phyloP scores from a whole-genome alignment of 2,888 invertebrate species.

The Athrips mouffetella region DNA sequence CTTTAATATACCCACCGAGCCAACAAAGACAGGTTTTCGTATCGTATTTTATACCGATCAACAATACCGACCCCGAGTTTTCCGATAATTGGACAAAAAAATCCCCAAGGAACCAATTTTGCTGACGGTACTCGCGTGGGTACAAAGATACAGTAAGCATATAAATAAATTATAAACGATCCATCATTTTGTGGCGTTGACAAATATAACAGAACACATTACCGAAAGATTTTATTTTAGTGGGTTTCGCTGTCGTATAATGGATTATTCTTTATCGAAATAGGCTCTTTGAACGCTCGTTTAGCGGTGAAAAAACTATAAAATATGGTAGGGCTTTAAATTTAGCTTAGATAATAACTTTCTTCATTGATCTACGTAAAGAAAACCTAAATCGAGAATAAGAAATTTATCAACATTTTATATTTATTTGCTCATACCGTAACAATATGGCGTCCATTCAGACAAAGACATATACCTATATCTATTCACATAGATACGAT shows the following conservation, averaged over 20 bases:
- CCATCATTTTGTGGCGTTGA: constrained; percentile 50
- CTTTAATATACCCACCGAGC: constrained; percentile 56
- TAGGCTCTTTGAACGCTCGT: background rate
- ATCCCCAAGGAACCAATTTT: constrained; percentile 72
- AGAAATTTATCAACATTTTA: no score
- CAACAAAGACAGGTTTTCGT: constrained; percentile 55
- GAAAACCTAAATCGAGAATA: no score
- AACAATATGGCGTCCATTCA: background rate
- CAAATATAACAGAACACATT: constrained; percentile 35
- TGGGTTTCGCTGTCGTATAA: background rate
- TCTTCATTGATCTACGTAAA: no score
- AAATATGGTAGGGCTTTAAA: no score
- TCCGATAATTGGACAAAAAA: constrained; percentile 66
- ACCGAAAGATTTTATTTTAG: constrained; percentile 25
- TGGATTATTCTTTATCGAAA: constrained; percentile 4
- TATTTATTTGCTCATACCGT: background rate
- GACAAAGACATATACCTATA: background rate
- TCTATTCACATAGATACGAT: background rate
- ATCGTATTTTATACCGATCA: constrained; percentile 69
- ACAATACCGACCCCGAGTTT: constrained; percentile 57
- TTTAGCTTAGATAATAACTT: no score
- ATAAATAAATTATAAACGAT: constrained; percentile 58
- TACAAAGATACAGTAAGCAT: constrained; percentile 30
- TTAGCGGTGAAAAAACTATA: no score
- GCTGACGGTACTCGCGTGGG: constrained; percentile 47